Percentiles rank a stretch among this genome's conserved stretches.
These are phyloP conservation scores for Diplosoma virens DNA, from an alignment of 23 tunicate genomes.

Conservation along the genomic window DNA sequence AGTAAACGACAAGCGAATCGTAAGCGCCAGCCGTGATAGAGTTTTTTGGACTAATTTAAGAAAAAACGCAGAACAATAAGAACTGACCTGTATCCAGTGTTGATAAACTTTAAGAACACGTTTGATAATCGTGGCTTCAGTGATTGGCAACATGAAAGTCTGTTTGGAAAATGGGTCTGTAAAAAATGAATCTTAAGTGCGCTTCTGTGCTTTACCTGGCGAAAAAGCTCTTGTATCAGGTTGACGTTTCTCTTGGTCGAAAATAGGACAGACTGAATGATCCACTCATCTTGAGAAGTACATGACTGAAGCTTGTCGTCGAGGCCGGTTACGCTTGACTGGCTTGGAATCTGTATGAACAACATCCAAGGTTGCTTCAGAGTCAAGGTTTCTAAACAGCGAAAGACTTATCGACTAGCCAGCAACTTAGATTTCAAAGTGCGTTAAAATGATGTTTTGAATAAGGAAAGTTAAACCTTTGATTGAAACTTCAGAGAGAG, in stretches of 20 bases:
- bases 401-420: too few relatives aligned
- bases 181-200: too few relatives aligned
- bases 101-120: neutral
- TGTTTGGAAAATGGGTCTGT: neutral
- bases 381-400: too few relatives aligned
- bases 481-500: too few relatives aligned
- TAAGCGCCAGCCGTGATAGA: too few relatives aligned
- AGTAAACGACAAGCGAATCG: too few relatives aligned
- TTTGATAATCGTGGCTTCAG: neutral
- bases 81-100: neutral
- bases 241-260: conserved; percentile 55
- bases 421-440: too few relatives aligned
- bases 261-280: conserved; percentile 32
- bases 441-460: too few relatives aligned
- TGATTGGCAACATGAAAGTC: conserved; percentile 4
- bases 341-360: conserved; percentile 24
- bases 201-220: conserved; percentile 40
- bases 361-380: too few relatives aligned
- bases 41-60: too few relatives aligned
- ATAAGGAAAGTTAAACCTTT: too few relatives aligned
- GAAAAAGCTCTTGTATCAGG: conserved; percentile 44
- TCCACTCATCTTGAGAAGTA: neutral
- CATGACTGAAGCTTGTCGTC: conserved; percentile 20
- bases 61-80: too few relatives aligned
- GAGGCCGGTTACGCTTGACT: conserved; percentile 29